Evolutionary conservation across 2,113 vertebrate genomes (phyloP).

Genomic region (Paramormyrops kingsleyae): DNA sequence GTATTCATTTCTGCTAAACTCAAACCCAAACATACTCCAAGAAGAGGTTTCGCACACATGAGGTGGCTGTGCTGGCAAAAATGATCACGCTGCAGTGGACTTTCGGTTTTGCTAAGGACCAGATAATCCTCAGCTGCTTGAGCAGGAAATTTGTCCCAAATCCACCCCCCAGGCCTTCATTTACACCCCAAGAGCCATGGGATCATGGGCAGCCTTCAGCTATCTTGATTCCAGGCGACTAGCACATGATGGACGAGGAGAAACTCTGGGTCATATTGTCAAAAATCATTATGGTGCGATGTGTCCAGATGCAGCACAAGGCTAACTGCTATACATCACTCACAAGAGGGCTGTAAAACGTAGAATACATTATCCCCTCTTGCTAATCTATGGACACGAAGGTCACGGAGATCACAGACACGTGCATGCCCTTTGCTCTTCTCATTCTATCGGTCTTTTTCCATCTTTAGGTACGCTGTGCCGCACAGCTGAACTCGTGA

Average conservation of each 20-base stretch:
- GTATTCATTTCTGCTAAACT: neutral
- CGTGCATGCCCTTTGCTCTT: neutral
- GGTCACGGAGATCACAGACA: neutral
- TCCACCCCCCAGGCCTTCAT: neutral
- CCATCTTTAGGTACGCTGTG: neutral
- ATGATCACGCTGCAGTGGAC: neutral
- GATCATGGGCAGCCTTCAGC: neutral
- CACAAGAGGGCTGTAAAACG: neutral
- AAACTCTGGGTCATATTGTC: neutral
- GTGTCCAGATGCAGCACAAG: neutral
- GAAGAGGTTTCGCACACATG: neutral
- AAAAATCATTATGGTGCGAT: neutral
- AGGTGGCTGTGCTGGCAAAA: neutral
- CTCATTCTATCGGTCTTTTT: neutral
- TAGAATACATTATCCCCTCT: neutral
- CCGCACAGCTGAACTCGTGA: neutral
- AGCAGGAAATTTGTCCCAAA: neutral
- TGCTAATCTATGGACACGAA: neutral
- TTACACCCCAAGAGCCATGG: neutral
- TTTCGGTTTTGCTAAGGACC: neutral
- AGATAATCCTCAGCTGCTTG: neutral
- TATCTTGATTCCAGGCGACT: neutral
- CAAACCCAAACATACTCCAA: neutral
- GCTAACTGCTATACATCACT: neutral
- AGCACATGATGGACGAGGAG: neutral